A percentile compares a stretch with the other conserved stretches of the same genome.
These are phyloP conservation scores for Carassius auratus DNA, from an alignment of 2,113 vertebrate genomes.

Conservation along the genomic window DNA sequence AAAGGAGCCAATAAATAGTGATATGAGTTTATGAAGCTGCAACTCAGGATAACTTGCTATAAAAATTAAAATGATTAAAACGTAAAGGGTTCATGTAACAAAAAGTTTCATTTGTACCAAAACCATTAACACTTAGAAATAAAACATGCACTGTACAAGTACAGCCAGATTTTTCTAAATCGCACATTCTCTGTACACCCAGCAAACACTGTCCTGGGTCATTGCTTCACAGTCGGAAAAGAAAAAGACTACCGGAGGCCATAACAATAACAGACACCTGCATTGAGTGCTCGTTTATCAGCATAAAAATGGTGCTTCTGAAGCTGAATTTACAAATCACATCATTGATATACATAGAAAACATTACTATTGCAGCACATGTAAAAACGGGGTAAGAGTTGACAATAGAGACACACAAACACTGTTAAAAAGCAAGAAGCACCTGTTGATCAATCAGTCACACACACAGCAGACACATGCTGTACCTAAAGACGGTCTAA, in stretches of 20 bases:
- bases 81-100: not conserved
- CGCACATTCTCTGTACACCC: no score
- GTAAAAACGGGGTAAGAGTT: not conserved
- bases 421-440: not conserved
- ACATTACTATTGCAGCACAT: not conserved
- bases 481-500: constrained; percentile 92
- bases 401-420: constrained; percentile 5
- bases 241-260: not conserved
- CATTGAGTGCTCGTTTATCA: not conserved
- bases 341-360: not conserved
- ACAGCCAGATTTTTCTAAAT: not conserved
- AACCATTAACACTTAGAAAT: not conserved
- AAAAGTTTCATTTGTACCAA: not conserved
- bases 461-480: constrained; percentile 62
- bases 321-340: not conserved
- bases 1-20: not conserved
- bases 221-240: not conserved
- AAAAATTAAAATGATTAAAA: not conserved
- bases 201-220: not conserved
- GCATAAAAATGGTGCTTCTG: no score
- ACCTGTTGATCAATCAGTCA: not conserved
- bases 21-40: constrained; percentile 15
- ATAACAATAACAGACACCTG: not conserved
- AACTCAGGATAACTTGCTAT: not conserved
- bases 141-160: not conserved